phyloP scores from a whole-genome alignment of 2,797 vertebrate species.

The Erethizon dorsatum region DNA sequence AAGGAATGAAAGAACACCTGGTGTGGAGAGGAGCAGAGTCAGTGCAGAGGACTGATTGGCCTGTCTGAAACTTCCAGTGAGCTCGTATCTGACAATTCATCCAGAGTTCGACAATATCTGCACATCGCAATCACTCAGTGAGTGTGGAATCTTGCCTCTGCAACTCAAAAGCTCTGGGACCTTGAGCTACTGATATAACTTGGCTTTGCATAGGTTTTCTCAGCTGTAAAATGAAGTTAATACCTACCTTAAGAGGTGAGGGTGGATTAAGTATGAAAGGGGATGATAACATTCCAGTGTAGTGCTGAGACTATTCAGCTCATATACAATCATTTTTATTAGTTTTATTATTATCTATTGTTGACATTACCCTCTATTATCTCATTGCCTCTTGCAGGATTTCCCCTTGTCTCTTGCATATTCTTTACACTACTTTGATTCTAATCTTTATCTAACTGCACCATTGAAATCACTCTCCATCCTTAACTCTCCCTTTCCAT shows the following conservation, averaged over 20 bases:
- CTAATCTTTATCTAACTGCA: neutral
- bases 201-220: neutral
- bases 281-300: neutral
- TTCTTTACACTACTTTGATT: neutral
- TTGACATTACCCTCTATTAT: neutral
- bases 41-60: neutral
- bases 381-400: neutral
- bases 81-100: neutral
- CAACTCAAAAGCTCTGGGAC: neutral
- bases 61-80: neutral
- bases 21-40: neutral
- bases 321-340: neutral
- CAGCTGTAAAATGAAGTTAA: neutral
- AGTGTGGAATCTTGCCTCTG: neutral
- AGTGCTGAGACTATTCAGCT: neutral
- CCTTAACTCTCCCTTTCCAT: neutral
- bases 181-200: neutral
- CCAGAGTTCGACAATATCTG: neutral
- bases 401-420: neutral
- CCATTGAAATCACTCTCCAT: neutral
- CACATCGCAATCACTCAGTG: neutral
- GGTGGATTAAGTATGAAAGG: neutral
- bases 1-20: neutral
- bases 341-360: neutral
- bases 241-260: neutral